Base-by-base conservation (phyloP, 2,888 invertebrate genomes). In the Acleris laterana region DNA sequence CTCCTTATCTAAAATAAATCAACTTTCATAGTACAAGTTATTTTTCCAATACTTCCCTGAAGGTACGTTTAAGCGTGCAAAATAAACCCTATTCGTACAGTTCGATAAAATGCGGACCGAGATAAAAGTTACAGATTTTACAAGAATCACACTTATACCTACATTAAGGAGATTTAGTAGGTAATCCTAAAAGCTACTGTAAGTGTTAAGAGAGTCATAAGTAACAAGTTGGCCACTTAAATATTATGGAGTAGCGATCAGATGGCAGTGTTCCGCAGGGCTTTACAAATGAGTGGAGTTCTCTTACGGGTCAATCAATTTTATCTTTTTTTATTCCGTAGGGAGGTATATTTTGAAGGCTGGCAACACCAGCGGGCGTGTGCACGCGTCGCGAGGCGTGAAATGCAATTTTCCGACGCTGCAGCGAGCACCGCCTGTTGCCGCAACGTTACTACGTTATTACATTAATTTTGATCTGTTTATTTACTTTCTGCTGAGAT, bases 391-490 rank as follows among this genome's bases (percentile, higher is more conserved):
- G 73, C 75, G 75, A 80, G 67, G 77, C 84, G 81, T 88, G 77
- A 87, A 88, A 89, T 87, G 81, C 82, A 87, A 89, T 89, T 88
- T 85, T 75, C 79, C 71, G 70, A 70, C 70, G 77, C 38, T 38
- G 73, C 42, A 77, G 70, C 76, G 74, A 75, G 72, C 72, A 70
- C 70, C 70, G 71, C 69, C 68, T 69, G 53, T 66, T 56, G 56
- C 59, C 68, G 65, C 71, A 58, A 59, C 68, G 53, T 68, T 46
- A 25, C 42, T 16, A 25, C 55, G 48, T 49, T 38, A 58, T 49
- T 38, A 58, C 46, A 51, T 57, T 63, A 42, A 53, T 53, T 38
- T 53, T 13, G 22, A 53, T 11, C 38, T 19, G 3, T 38, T 32
- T 53, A 38, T 25, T 53, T 44, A 32, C 32, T 32, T 2, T 9